Evolutionary conservation across 35 echinoderm and acorn worm species (phyloP).

Genomic region (Lytechinus variegatus): DNA sequence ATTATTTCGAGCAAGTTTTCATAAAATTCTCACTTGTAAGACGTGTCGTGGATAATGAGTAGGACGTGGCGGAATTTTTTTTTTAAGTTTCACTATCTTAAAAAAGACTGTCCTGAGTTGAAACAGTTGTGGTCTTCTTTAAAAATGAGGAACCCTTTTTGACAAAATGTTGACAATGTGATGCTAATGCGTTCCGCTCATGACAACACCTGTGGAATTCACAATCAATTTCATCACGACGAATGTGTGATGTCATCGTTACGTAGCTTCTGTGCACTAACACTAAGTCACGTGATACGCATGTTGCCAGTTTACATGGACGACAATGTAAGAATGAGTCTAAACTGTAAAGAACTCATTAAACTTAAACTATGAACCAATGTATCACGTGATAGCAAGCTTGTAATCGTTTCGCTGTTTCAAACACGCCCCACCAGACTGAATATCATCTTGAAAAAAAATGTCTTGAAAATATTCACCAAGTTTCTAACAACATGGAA

Average conservation of each 20-base stretch:
- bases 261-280: constrained; percentile 45
- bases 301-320: constrained; percentile 23
- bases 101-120: not conserved
- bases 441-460: constrained; percentile 34
- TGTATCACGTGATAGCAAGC: constrained; percentile 32
- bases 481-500: not conserved
- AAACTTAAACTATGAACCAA: constrained; percentile 12
- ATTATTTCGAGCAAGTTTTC: constrained; percentile 94
- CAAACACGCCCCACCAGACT: constrained; percentile 30
- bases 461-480: constrained; percentile 26
- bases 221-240: constrained; percentile 27
- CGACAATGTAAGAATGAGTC: constrained; percentile 35
- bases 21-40: constrained; percentile 90
- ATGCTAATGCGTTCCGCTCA: constrained; percentile 1
- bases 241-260: constrained; percentile 1
- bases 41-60: constrained; percentile 50
- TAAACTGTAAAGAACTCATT: constrained; percentile 45
- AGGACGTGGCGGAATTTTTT: not conserved
- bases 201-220: constrained; percentile 26
- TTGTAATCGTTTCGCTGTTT: constrained; percentile 21
- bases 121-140: constrained; percentile 35
- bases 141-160: constrained; percentile 21
- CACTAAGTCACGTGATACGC: constrained; percentile 32
- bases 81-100: not conserved
- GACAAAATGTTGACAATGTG: constrained; percentile 33